Conservation (phyloP, 2,113 vertebrate genomes). For the Lynx canadensis region DNA sequence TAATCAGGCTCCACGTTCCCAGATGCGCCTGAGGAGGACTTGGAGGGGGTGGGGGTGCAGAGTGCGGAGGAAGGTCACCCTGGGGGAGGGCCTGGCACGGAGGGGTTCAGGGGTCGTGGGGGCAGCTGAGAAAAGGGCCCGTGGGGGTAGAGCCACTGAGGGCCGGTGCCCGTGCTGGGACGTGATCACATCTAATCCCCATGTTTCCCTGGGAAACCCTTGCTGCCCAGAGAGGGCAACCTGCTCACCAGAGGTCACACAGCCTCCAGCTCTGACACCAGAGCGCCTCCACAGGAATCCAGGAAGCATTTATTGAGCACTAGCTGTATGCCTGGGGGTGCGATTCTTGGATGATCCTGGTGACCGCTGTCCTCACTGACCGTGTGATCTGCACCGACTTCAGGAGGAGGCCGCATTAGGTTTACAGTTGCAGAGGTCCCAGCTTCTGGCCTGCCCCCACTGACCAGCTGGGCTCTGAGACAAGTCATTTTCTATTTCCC, state of each 20-base stretch:
- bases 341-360: background rate
- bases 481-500: background rate
- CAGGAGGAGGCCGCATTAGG: rapidly evolving
- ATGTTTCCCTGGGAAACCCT: background rate
- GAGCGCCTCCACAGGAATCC: background rate
- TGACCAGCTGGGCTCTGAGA: background rate
- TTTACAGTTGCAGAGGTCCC: background rate
- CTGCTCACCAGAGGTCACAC: background rate
- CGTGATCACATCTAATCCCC: rapidly evolving
- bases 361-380: rapidly evolving
- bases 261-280: background rate
- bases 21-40: background rate
- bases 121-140: background rate
- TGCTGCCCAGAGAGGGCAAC: background rate
- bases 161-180: no score
- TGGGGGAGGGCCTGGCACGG: background rate
- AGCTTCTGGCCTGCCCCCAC: background rate
- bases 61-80: no score
- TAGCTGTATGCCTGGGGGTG: background rate
- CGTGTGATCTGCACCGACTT: rapidly evolving
- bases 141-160: background rate
- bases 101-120: background rate
- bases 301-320: background rate
- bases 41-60: rapidly evolving
- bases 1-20: rapidly evolving